Evolutionary conservation across 2,797 vertebrate species (phyloP), one percentile per base, ranked within the genome.

Genomic region (Parauchenoglanis ngamensis): DNA sequence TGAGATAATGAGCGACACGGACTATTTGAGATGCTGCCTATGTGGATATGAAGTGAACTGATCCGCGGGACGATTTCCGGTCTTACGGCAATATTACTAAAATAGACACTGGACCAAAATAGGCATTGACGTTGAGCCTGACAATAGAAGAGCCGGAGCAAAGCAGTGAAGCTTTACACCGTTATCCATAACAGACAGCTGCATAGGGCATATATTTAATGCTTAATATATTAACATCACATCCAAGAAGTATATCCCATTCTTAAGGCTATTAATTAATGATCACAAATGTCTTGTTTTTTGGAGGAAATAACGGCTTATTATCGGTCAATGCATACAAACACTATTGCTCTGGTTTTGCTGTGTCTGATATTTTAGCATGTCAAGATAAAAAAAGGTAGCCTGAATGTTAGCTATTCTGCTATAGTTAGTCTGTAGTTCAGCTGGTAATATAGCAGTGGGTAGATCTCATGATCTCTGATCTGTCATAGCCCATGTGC

Each of bases 401-500:
- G 54, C 23, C 12, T n/a, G 40, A 1, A 19, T 35, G n/a, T 54
- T 54, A 21, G 44, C n/a, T 67, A 40, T 61, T 81, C 6, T 61
- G 40, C 52, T 70, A 15, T 40, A 40, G 15, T 75, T 40, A 40
- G 35, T 40, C 68, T 54, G 21, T 63, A 81, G 23, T 25, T 78
- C 17, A 15, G 52, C 21, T 31, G 61, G 46, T 7, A 70, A 13
- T 35, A 68, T 10, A 54, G 63, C 54, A 75, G 19, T 70, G 68
- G 40, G 44, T 86, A 70, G 21, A 70, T 65, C 21, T 67, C 40
- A 23, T 15, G 46, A 49, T 90, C 87, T 86, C 90, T 90, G 92
- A 91, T 89, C 91, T 94, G 94, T 94, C 93, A 92, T 93, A 95
- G 86, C 94, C 94, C 94, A 95, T 95, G 95, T 95, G 95, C 94